Evolutionary conservation across 53 echinoderm and acorn worm genomes (phyloP).

Genomic region (Astropecten irregularis): DNA sequence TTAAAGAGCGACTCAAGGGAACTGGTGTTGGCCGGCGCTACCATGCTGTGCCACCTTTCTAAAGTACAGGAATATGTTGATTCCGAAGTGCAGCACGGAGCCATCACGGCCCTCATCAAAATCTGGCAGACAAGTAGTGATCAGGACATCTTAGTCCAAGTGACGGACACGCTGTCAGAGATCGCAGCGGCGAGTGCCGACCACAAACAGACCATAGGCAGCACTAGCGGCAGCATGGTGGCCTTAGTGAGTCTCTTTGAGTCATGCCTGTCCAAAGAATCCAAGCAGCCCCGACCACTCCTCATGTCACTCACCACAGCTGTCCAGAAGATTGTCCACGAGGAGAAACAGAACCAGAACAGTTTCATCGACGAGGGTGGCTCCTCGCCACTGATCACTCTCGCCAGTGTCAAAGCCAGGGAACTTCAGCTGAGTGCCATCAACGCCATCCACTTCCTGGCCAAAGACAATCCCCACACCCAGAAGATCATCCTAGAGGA

Average conservation of each 20-base stretch:
- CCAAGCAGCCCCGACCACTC: constrained; percentile 48
- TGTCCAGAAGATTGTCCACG: constrained; percentile 72
- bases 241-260: constrained; percentile 84
- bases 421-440: constrained; percentile 90
- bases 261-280: constrained; percentile 60
- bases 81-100: constrained; percentile 69
- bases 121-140: constrained; percentile 83
- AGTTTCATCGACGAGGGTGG: constrained; percentile 90
- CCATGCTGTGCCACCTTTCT: constrained; percentile 79
- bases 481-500: constrained; percentile 95
- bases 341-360: constrained; percentile 78
- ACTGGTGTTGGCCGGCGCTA: constrained; percentile 72
- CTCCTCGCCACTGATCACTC: constrained; percentile 78
- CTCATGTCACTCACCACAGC: constrained; percentile 83
- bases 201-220: constrained; percentile 78
- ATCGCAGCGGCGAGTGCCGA: constrained; percentile 76
- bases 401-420: constrained; percentile 75
- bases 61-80: constrained; percentile 70
- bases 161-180: constrained; percentile 78
- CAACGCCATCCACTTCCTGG: constrained; percentile 85
- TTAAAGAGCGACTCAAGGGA: constrained; percentile 72
- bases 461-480: constrained; percentile 92
- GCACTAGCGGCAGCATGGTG: constrained; percentile 67
- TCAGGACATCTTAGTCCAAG: constrained; percentile 77
- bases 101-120: constrained; percentile 75